A percentile compares a stretch with the other conserved stretches of the same genome.
phyloP scores from a whole-genome alignment of 2,113 vertebrate genomes.

The Pteronura brasiliensis region DNA sequence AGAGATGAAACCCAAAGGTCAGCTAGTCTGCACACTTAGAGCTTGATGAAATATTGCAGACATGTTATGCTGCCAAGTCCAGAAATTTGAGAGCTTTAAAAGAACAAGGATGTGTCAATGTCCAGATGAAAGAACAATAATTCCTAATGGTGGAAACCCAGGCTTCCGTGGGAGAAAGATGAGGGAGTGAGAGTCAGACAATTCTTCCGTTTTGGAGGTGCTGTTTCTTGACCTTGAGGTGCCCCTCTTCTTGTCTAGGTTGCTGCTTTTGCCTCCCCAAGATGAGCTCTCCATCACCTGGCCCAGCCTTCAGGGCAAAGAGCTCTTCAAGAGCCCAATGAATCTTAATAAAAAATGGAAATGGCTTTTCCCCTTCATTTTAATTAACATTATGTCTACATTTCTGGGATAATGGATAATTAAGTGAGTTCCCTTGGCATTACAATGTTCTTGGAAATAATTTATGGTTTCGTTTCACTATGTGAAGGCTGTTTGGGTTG shows the following conservation, averaged over 20 bases:
- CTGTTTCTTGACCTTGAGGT: conserved; percentile 28
- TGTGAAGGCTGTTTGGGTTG: conserved; percentile 82
- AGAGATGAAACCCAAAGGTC: neutral
- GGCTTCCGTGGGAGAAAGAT: neutral
- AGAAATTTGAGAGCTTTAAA: neutral
- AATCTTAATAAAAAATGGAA: conserved; percentile 88
- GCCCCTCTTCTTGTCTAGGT: neutral
- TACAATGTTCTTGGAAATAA: conserved; percentile 88
- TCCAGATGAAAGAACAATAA: neutral
- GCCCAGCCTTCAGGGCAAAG: conserved; percentile 79
- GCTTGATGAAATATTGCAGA: neutral
- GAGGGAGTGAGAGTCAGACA: neutral
- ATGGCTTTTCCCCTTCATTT: conserved; percentile 88
- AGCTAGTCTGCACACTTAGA: neutral
- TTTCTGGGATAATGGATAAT: conserved; percentile 88
- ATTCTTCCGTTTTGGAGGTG: neutral
- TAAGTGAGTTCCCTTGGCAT: conserved; percentile 89
- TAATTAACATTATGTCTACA: conserved; percentile 89
- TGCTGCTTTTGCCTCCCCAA: conserved; percentile 24
- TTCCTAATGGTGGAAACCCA: neutral
- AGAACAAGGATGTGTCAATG: neutral
- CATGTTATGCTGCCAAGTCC: fast-evolving
- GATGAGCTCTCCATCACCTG: conserved; percentile 76
- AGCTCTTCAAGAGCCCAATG: conserved; percentile 79
- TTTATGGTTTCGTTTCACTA: conserved; percentile 83